These are phyloP conservation scores for Lacerta viridis DNA, from an alignment of 2,797 vertebrate genomes.

Conservation along the genomic window DNA sequence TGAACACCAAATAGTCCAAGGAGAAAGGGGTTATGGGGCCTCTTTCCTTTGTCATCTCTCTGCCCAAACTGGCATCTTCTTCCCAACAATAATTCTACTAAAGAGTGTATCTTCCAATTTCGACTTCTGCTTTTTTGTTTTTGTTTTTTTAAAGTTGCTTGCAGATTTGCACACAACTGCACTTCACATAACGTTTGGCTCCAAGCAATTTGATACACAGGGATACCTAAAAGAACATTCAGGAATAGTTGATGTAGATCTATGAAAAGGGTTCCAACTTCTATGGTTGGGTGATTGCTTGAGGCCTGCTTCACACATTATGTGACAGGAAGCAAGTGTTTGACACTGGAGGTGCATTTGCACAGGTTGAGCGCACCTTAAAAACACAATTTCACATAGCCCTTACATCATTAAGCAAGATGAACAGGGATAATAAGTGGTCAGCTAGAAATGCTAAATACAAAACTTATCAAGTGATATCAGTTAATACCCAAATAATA, in stretches of 20 bases:
- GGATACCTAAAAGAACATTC: not conserved
- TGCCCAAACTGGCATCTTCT: not conserved
- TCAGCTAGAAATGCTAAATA: conserved; percentile 5
- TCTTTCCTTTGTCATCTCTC: not conserved
- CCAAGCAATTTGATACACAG: not conserved
- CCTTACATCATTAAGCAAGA: not conserved
- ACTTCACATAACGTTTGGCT: not conserved
- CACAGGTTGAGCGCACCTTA: not conserved
- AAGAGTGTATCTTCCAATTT: not conserved
- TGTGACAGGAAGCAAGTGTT: not conserved
- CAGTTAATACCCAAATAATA: too few relatives aligned
- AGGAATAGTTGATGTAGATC: not conserved
- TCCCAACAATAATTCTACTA: not conserved
- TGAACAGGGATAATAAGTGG: not conserved
- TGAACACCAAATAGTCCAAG: not conserved
- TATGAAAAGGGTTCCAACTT: not conserved
- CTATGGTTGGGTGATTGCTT: not conserved
- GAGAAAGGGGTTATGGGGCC: not conserved
- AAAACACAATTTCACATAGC: not conserved
- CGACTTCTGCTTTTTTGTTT: not conserved
- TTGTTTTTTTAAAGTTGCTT: not conserved
- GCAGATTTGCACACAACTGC: not conserved
- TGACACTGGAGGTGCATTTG: not conserved
- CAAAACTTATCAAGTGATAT: too few relatives aligned
- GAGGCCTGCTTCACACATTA: not conserved